Evolutionary conservation across 2,797 vertebrate genomes (phyloP).

Genomic region (Propithecus deckenii): DNA sequence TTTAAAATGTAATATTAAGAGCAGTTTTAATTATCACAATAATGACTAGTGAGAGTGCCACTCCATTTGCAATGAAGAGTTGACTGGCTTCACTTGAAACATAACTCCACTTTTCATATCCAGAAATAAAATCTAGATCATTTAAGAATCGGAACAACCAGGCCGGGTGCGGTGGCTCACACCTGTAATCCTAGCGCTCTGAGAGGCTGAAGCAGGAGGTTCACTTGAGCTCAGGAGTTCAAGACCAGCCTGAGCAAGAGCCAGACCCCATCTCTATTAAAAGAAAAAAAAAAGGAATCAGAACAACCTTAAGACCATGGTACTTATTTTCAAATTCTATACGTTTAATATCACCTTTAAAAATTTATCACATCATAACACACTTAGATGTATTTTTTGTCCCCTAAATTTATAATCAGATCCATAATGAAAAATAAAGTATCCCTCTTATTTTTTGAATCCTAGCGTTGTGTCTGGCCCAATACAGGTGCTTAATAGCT

Average conservation of each 20-base stretch:
- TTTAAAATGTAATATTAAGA: not conserved
- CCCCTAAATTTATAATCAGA: not conserved
- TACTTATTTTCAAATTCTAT: not conserved
- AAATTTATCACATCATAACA: not conserved
- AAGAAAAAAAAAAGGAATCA: no score
- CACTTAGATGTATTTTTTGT: not conserved
- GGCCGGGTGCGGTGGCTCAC: no score
- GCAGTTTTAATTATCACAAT: not conserved
- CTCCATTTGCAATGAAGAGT: not conserved
- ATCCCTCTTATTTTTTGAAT: not conserved
- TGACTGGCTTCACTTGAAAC: not conserved
- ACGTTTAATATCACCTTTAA: not conserved
- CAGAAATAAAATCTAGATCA: not conserved
- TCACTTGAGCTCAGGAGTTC: no score
- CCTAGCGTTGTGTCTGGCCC: not conserved
- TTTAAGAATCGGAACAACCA: not conserved
- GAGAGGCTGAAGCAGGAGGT: no score
- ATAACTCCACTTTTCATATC: not conserved
- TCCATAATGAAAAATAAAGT: not conserved
- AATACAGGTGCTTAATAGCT: not conserved
- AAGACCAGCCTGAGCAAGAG: no score
- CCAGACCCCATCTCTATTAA: no score
- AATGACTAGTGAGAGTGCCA: not conserved
- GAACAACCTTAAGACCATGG: not conserved
- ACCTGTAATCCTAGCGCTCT: no score